phyloP scores from a whole-genome alignment of 1,140 invertebrate species.

The Platorchestia sp. region DNA sequence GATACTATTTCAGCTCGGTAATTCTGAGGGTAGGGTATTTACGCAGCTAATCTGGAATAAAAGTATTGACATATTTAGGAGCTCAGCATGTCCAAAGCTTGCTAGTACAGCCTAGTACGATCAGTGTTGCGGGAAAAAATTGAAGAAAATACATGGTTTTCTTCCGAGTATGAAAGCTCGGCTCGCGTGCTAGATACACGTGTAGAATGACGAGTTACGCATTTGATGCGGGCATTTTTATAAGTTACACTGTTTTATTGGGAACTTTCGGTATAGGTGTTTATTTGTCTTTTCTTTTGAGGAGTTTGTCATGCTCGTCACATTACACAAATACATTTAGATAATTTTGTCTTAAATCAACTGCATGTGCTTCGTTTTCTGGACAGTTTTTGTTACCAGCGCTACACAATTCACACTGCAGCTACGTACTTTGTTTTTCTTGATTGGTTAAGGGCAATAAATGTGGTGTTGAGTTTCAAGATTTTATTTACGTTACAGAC shows the following conservation, averaged over 20 bases:
- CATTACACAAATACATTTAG: background rate
- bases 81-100: background rate
- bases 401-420: background rate
- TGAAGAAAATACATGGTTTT: too few relatives aligned
- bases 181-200: too few relatives aligned
- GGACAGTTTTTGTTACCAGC: background rate
- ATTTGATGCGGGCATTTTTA: background rate
- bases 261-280: background rate
- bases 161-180: too few relatives aligned
- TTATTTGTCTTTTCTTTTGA: background rate
- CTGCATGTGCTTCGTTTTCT: background rate
- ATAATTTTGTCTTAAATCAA: background rate
- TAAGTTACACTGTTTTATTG: background rate
- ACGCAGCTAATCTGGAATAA: background rate
- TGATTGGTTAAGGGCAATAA: background rate
- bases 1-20: background rate
- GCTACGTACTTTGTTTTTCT: background rate
- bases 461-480: background rate
- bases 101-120: background rate
- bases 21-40: background rate
- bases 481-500: background rate
- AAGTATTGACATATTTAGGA: background rate
- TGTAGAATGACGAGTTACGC: background rate
- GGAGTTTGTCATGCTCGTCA: background rate
- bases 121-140: background rate